Conservation (phyloP, 1,140 invertebrate species). For the Chymomyza costata region DNA sequence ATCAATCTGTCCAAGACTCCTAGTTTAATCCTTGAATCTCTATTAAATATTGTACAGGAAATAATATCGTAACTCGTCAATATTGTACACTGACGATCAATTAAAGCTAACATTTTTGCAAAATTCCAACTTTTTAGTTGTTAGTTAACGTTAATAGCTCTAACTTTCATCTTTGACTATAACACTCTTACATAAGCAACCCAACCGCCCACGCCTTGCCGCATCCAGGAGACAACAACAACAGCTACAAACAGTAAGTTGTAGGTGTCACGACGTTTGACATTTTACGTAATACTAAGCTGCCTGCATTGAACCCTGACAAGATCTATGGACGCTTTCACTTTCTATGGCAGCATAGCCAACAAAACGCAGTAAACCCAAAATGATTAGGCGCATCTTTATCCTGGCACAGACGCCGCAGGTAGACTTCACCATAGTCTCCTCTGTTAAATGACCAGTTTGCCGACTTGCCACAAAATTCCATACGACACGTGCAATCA, state of each 20-base stretch:
- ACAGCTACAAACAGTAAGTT: neutral
- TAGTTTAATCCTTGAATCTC: too few species aligned
- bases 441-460: conserved; percentile 29
- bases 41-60: too few species aligned
- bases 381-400: conserved; percentile 33
- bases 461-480: conserved; percentile 15
- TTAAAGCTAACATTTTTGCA: too few species aligned
- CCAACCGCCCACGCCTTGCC: too few species aligned
- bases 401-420: conserved; percentile 8
- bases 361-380: neutral
- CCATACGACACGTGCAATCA: conserved; percentile 19
- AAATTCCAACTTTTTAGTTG: too few species aligned
- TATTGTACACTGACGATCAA: too few species aligned
- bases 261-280: conserved; percentile 30
- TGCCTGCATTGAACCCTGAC: conserved; percentile 4
- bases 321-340: conserved; percentile 36
- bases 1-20: too few species aligned
- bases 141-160: too few species aligned
- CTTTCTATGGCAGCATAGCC: conserved; percentile 21
- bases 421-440: conserved; percentile 5
- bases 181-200: too few species aligned
- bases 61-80: too few species aligned
- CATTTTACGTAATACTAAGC: conserved; percentile 38
- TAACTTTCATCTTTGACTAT: too few species aligned
- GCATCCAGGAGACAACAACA: neutral